Conservation (phyloP, 2,888 invertebrate genomes). For the Zootermopsis nevadensis region DNA sequence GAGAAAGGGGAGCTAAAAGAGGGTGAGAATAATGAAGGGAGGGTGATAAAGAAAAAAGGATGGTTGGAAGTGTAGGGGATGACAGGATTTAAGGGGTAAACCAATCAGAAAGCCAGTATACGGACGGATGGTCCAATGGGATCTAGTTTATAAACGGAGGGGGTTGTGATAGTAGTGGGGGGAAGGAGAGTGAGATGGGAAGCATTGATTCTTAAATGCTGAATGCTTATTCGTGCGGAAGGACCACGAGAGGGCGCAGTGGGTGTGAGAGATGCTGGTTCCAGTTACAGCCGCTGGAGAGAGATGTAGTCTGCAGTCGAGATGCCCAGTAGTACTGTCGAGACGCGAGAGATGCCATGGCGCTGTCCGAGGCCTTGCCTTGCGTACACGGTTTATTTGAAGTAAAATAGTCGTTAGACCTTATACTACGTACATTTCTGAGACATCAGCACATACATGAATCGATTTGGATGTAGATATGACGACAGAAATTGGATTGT, state of each 20-base stretch:
- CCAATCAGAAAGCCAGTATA: constrained; percentile 43
- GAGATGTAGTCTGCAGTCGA: constrained; percentile 18
- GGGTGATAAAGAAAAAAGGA: constrained; percentile 21
- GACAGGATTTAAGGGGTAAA: constrained; percentile 44
- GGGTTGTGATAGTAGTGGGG: constrained; percentile 24
- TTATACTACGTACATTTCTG: too few relatives aligned
- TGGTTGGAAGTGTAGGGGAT: constrained; percentile 27
- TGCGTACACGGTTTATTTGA: too few relatives aligned
- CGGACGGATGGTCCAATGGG: constrained; percentile 38
- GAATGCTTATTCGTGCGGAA: constrained; percentile 53
- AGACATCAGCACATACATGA: too few relatives aligned
- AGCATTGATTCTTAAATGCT: constrained; percentile 53
- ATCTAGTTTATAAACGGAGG: constrained; percentile 23
- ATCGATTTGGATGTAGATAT: too few relatives aligned
- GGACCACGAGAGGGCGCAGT: constrained; percentile 47
- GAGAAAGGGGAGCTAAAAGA: constrained; percentile 13
- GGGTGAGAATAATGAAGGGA: constrained; percentile 17
- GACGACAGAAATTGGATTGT: too few relatives aligned
- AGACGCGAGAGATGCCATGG: background rate
- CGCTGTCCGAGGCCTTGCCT: background rate
- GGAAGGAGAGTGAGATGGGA: constrained; percentile 44
- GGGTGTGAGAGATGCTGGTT: constrained; percentile 33
- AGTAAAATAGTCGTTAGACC: too few relatives aligned
- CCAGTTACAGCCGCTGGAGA: constrained; percentile 29
- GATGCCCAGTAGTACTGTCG: background rate